Percentiles rank a stretch among this genome's conserved stretches.
Conservation (phyloP, 2,113 vertebrate genomes). For the Nycticryphes semicollaris region DNA sequence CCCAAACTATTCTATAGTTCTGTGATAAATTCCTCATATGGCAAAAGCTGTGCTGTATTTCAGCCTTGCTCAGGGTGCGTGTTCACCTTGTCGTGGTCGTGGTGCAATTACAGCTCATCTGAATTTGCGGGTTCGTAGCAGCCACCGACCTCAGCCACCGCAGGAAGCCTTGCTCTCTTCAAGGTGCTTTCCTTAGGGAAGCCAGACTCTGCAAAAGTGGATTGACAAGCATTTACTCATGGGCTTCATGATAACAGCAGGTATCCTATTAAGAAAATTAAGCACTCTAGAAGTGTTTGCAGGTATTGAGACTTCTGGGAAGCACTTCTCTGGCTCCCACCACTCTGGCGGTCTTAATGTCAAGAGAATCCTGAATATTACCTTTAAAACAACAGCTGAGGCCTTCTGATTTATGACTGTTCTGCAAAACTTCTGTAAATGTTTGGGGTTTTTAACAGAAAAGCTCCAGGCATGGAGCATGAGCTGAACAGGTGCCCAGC, state of each 20-base stretch:
- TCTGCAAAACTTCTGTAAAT: not conserved
- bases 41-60: not conserved
- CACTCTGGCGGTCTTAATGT: not conserved
- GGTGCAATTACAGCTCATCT: no score
- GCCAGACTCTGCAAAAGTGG: not conserved
- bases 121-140: not conserved
- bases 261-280: not conserved
- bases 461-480: not conserved
- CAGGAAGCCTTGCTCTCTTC: not conserved
- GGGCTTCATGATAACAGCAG: not conserved
- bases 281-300: not conserved
- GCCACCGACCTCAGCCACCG: no score
- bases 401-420: not conserved
- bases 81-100: accelerated
- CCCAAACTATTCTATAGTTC: not conserved
- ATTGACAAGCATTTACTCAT: not conserved
- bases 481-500: no score
- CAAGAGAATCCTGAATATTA: not conserved
- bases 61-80: accelerated
- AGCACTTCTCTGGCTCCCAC: not conserved
- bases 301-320: not conserved
- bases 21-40: not conserved
- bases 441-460: no score
- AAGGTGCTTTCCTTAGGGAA: not conserved
- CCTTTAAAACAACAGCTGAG: not conserved